Evolutionary conservation across 2,888 invertebrate species (phyloP).

Genomic region (Galerucella calmariensis): DNA sequence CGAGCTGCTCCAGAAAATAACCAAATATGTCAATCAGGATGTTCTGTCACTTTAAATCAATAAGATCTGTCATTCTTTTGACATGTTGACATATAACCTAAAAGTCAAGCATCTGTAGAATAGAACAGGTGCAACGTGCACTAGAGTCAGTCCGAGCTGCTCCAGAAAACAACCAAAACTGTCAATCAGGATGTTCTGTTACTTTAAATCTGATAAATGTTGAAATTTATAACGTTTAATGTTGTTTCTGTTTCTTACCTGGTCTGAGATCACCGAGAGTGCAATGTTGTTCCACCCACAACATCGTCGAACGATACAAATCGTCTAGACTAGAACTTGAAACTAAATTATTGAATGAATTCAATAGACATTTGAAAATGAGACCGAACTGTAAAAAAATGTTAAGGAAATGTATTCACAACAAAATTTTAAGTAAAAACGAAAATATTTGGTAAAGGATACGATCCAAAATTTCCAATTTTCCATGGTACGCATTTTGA

Average conservation of each 20-base stretch:
- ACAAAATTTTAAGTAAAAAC: slow-evolving; percentile 18
- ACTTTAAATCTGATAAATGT: too few relatives aligned
- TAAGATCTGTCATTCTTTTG: too few relatives aligned
- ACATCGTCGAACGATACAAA: slow-evolving; percentile 88
- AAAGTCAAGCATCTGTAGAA: too few relatives aligned
- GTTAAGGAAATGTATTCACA: slow-evolving; percentile 63
- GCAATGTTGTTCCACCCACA: slow-evolving; percentile 97
- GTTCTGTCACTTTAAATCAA: too few relatives aligned
- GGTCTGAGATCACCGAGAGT: slow-evolving; percentile 93
- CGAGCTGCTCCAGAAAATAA: too few relatives aligned
- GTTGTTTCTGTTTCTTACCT: slow-evolving; percentile 69
- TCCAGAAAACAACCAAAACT: too few relatives aligned
- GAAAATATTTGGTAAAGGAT: slow-evolving; percentile 70
- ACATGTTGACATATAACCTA: too few relatives aligned
- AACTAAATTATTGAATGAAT: slow-evolving; percentile 91
- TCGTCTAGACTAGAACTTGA: slow-evolving; percentile 92
- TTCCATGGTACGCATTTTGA: slow-evolving; percentile 83
- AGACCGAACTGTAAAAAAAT: slow-evolving; percentile 81
- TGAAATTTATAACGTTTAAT: too few relatives aligned
- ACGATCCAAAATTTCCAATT: slow-evolving; percentile 99
- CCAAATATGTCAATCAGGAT: too few relatives aligned
- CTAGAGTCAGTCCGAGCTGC: too few relatives aligned
- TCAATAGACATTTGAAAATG: slow-evolving; percentile 88
- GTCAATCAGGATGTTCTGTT: too few relatives aligned
- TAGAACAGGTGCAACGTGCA: too few relatives aligned